Conservation (phyloP, 1,140 invertebrate genomes). For the Drosophila micromelanica region DNA sequence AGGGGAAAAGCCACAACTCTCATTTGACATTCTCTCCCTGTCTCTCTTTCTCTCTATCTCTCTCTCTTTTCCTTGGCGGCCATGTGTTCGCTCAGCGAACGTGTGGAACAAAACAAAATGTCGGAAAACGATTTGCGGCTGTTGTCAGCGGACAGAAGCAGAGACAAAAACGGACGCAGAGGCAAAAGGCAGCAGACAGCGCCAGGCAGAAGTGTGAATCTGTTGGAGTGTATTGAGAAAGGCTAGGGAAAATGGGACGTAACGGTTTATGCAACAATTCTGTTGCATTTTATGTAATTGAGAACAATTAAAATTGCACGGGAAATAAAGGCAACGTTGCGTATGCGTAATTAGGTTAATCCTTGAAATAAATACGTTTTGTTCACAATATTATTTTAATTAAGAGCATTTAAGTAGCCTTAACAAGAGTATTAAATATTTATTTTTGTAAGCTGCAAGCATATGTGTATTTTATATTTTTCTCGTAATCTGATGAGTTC, state of each 20-base stretch:
- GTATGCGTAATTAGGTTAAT: constrained; percentile 8
- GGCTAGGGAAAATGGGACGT: constrained; percentile 36
- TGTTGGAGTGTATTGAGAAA: constrained; percentile 8
- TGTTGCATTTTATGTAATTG: constrained; percentile 63
- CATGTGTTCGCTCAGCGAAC: constrained; percentile 65
- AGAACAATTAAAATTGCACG: constrained; percentile 49
- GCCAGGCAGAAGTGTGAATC: constrained; percentile 21
- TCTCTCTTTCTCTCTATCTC: constrained; percentile 1
- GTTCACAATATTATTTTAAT: too few species aligned
- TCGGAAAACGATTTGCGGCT: constrained; percentile 50
- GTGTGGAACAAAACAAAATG: constrained; percentile 73
- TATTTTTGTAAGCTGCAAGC: not conserved
- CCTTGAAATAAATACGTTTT: too few species aligned
- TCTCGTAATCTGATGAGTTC: constrained; percentile 31
- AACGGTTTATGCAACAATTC: constrained; percentile 73
- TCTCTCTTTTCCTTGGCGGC: constrained; percentile 17
- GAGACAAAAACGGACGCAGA: not conserved
- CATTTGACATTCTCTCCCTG: not conserved
- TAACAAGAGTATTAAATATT: not conserved
- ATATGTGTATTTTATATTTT: not conserved
- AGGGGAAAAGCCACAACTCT: constrained; percentile 33
- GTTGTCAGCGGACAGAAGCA: constrained; percentile 5
- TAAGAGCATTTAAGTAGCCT: too few species aligned
- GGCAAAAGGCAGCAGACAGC: not conserved
- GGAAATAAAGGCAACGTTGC: constrained; percentile 4